These are phyloP conservation scores for Tipula helvola DNA, from an alignment of 2,888 invertebrate species.

Conservation along the genomic window DNA sequence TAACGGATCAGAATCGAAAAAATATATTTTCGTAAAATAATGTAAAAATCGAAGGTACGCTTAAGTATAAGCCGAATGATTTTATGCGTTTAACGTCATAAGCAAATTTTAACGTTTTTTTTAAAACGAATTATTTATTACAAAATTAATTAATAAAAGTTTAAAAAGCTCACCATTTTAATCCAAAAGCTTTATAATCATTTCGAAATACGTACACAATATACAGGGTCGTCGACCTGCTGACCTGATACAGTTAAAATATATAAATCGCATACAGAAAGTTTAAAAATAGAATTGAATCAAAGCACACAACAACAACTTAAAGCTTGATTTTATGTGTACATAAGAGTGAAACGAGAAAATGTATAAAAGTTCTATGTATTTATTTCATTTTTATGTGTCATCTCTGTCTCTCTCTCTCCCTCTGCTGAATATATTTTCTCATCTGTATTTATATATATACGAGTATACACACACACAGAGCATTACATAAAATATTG, in stretches of 20 bases:
- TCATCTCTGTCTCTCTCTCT: background rate
- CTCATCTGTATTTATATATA: background rate
- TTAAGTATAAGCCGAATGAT: background rate
- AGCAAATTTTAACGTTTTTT: background rate
- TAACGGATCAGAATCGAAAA: background rate
- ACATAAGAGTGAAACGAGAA: background rate
- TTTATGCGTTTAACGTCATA: background rate
- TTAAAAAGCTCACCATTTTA: background rate
- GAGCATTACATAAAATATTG: background rate
- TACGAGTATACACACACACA: background rate
- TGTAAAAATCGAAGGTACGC: background rate
- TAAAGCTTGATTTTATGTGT: background rate
- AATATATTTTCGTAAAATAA: background rate
- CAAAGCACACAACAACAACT: background rate
- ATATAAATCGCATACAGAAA: conserved; percentile 5
- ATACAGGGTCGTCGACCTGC: conserved; percentile 21
- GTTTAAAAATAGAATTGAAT: conserved; percentile 4
- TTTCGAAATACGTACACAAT: background rate
- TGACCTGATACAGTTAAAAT: conserved; percentile 17
- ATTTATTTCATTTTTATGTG: background rate
- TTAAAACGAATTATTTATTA: background rate
- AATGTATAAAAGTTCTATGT: background rate
- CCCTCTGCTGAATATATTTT: background rate
- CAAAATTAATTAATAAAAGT: background rate
- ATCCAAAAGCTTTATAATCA: background rate